Evolutionary conservation across 2,888 invertebrate species (phyloP).

Genomic region (Cantharis flavilabris): DNA sequence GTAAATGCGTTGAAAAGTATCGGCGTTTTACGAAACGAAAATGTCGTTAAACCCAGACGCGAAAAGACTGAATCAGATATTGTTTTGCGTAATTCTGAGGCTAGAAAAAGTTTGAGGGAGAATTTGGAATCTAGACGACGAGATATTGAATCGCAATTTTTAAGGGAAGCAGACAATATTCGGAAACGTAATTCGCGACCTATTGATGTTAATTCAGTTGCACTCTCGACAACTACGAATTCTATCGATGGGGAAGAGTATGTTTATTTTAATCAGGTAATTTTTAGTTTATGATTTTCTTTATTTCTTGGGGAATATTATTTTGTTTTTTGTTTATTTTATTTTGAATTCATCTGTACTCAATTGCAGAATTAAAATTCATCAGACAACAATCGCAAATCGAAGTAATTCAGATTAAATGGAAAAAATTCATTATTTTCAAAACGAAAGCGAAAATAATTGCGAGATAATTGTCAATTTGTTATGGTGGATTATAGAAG

Average conservation of each 20-base stretch:
- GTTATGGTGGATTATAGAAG: not conserved
- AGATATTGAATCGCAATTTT: slow-evolving; percentile 56
- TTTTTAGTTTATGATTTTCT: slow-evolving; percentile 31
- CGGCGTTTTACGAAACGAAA: slow-evolving; percentile 38
- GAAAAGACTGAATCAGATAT: slow-evolving; percentile 91
- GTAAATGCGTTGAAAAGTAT: slow-evolving; percentile 43
- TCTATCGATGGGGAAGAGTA: slow-evolving; percentile 54
- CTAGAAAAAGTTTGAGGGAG: slow-evolving; percentile 58
- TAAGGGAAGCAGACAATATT: slow-evolving; percentile 53
- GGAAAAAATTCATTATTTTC: not conserved
- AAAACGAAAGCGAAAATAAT: not conserved
- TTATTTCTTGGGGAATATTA: slow-evolving; percentile 9
- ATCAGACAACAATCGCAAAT: not conserved
- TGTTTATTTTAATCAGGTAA: slow-evolving; percentile 55
- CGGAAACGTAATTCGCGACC: slow-evolving; percentile 57
- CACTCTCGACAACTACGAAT: slow-evolving; percentile 46
- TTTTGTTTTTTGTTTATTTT: not conserved
- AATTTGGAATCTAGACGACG: slow-evolving; percentile 56
- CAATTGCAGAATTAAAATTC: not conserved
- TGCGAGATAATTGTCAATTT: not conserved
- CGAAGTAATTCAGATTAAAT: not conserved
- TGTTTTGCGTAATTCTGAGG: slow-evolving; percentile 68
- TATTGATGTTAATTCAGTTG: slow-evolving; percentile 50
- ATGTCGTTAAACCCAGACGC: slow-evolving; percentile 70
- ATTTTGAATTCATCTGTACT: not conserved